Evolutionary conservation across 2,888 invertebrate genomes (phyloP).

Genomic region (Melanophora roralis): DNA sequence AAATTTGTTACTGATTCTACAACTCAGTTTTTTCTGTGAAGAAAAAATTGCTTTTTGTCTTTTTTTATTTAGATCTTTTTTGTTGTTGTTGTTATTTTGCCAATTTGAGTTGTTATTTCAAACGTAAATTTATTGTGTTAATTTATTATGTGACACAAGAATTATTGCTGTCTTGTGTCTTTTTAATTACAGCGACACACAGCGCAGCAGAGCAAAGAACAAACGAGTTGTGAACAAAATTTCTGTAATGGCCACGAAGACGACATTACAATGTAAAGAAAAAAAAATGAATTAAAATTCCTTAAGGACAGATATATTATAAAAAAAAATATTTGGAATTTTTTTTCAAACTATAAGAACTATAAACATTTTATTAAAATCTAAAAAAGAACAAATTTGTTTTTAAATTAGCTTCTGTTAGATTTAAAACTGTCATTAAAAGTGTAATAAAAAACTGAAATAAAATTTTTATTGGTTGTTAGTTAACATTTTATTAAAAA

Average conservation of each 20-base stretch:
- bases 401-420: too few relatives aligned
- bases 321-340: background rate
- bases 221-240: constrained; percentile 30
- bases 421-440: too few relatives aligned
- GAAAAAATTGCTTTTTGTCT: background rate
- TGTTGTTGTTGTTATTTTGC: constrained; percentile 8
- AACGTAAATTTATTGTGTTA: constrained; percentile 71
- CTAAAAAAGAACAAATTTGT: too few relatives aligned
- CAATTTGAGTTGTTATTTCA: constrained; percentile 46
- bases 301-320: too few relatives aligned
- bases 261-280: too few relatives aligned
- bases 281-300: too few relatives aligned
- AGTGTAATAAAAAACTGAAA: too few relatives aligned
- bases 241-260: constrained; percentile 4
- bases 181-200: constrained; percentile 56
- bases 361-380: too few relatives aligned
- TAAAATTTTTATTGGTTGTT: too few relatives aligned
- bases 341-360: background rate
- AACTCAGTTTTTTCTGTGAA: too few relatives aligned
- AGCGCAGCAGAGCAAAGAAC: constrained; percentile 7
- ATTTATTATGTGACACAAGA: constrained; percentile 72
- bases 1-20: too few relatives aligned
- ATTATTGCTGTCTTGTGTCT: constrained; percentile 64
- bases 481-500: too few relatives aligned
- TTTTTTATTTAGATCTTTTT: background rate